These are phyloP conservation scores for Neodiprion pinetum DNA, from an alignment of 1,140 invertebrate species.

Conservation along the genomic window DNA sequence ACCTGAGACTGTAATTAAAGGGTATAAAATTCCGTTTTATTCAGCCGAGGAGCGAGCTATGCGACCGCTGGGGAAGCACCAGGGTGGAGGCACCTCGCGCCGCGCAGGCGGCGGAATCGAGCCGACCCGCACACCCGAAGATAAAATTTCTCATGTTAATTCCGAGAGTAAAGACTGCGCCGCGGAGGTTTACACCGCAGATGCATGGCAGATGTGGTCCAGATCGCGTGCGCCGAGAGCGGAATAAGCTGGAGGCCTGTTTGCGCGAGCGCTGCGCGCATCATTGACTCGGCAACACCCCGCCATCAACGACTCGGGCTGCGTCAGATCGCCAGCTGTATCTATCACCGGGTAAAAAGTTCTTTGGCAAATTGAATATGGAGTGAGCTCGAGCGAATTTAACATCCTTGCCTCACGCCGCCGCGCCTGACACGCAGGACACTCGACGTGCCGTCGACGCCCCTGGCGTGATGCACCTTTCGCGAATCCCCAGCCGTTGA, in stretches of 20 bases:
- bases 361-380: constrained; percentile 9
- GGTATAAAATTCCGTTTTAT: too few relatives aligned
- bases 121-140: too few relatives aligned
- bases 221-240: not conserved
- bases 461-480: not conserved
- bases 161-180: too few relatives aligned
- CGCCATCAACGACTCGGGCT: constrained; percentile 12
- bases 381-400: not conserved
- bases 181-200: too few relatives aligned
- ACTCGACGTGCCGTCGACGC: not conserved
- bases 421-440: not conserved
- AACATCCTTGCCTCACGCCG: too few relatives aligned
- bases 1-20: too few relatives aligned
- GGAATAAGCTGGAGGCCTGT: not conserved
- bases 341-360: not conserved
- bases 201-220: not conserved
- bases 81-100: too few relatives aligned
- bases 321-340: not conserved
- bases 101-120: too few relatives aligned
- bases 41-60: too few relatives aligned
- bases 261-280: not conserved
- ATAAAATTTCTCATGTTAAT: too few relatives aligned
- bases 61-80: too few relatives aligned
- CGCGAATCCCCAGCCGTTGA: not conserved
- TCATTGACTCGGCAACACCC: constrained; percentile 13